Base-by-base conservation (phyloP, 2,888 invertebrate species). In the Oxytorus armatus region DNA sequence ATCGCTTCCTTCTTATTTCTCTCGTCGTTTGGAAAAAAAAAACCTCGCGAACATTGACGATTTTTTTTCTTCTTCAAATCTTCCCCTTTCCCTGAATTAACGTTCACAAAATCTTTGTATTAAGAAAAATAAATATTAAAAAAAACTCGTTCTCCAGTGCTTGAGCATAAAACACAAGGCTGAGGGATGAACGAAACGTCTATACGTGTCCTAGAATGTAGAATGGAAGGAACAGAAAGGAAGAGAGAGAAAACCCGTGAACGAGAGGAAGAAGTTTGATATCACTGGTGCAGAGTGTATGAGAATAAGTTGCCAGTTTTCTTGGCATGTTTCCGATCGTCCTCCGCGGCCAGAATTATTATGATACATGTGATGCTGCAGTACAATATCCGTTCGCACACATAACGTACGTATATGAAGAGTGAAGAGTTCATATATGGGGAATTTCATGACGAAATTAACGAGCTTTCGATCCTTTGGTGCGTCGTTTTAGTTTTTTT, bases 281-380 rank as follows among this genome's bases (percentile, higher is more conserved):
- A 72, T 82, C 36, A 55, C 68, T 63, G n/a, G n/a, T n/a, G n/a
- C n/a, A n/a, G n/a, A 77, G 42, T 63, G 57, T 53, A 75, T 70
- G 47, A 68, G 47, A 55, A 73, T 73, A 73, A 74, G 61, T 68
- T 76, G 72, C 44, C 10, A 53, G 66, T 78, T 78, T 79, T 84
- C 85, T 84, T 83, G 84, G 83, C 84, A 83, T 63, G 76, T 47
- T 75, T 73, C 77, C 66, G 49, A 14, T 70, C 16, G 25, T 55
- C 36, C 76, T 51, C 14, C n/a, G 25, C 16, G 47, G 53, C 72
- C 61, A 72, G 66, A 80, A 66, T 80, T 80, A 76, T 72, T 80
- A 76, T 68, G 61, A 76, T 68, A 61, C 76, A 68, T 55, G 66
- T 33, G 36, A 59, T 61, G 42, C 42, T 21, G 42, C 18, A 2